Conservation (phyloP, 1,140 invertebrate species). For the Lerema accius region DNA sequence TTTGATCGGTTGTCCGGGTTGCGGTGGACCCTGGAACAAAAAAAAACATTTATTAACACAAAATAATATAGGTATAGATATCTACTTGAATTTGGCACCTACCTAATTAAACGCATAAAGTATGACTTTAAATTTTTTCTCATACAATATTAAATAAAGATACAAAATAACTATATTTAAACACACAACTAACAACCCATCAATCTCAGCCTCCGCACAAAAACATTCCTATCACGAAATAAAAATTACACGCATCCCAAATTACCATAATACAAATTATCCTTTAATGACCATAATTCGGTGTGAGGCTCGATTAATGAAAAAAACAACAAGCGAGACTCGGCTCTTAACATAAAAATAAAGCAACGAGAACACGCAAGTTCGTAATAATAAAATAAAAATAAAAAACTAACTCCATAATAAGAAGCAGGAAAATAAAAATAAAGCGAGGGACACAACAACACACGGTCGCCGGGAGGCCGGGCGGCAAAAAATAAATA, state of each 20-base stretch:
- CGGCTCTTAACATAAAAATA: conserved; percentile 81
- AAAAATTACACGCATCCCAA: conserved; percentile 81
- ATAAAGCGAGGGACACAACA: conserved; percentile 80
- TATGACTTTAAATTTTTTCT: conserved; percentile 28
- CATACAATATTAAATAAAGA: not conserved
- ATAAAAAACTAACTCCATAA: conserved; percentile 76
- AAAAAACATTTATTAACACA: too few relatives aligned
- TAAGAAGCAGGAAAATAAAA: conserved; percentile 82
- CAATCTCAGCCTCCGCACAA: conserved; percentile 63
- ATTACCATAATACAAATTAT: conserved; percentile 83
- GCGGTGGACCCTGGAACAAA: conserved; percentile 89
- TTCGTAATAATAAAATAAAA: conserved; percentile 78
- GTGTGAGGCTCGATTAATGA: conserved; percentile 77
- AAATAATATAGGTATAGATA: too few relatives aligned
- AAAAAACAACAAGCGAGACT: conserved; percentile 67
- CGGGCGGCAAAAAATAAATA: conserved; percentile 80
- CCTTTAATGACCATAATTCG: conserved; percentile 82
- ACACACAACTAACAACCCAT: conserved; percentile 50
- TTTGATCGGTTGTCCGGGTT: conserved; percentile 94
- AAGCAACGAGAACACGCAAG: conserved; percentile 77
- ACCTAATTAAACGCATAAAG: too few relatives aligned
- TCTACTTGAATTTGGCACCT: too few relatives aligned
- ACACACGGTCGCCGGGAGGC: conserved; percentile 81
- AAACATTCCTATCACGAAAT: conserved; percentile 79
- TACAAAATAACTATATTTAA: conserved; percentile 26